Evolutionary conservation across 2,888 invertebrate species (phyloP).

Genomic region (Stenichneumon culpator): DNA sequence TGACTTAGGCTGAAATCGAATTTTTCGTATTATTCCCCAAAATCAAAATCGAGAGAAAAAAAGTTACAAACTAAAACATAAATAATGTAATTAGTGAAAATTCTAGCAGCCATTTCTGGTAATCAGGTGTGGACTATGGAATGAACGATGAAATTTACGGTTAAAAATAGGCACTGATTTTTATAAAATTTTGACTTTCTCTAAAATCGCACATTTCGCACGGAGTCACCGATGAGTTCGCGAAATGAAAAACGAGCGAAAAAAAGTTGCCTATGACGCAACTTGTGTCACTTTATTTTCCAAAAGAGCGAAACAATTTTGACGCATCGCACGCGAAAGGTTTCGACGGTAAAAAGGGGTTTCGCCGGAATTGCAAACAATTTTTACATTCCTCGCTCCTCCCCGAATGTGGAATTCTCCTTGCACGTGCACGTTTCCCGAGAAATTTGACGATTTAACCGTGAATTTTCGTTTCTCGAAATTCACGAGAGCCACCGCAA

Average conservation of each 20-base stretch:
- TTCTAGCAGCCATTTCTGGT: too few species aligned
- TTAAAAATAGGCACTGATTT: neutral
- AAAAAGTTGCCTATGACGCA: neutral
- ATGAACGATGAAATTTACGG: neutral
- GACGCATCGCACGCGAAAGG: neutral
- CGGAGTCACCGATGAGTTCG: neutral
- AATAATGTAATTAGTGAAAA: neutral
- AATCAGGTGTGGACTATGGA: neutral
- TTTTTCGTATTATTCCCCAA: too few species aligned
- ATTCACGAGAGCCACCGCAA: slow-evolving; percentile 28
- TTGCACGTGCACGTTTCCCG: slow-evolving; percentile 3
- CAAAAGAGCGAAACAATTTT: neutral
- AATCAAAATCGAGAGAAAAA: neutral
- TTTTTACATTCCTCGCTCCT: slow-evolving; percentile 17
- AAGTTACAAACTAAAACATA: neutral
- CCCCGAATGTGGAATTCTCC: slow-evolving; percentile 26
- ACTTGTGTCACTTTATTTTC: neutral
- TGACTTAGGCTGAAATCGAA: too few species aligned
- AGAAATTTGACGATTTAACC: slow-evolving; percentile 55
- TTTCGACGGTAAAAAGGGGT: neutral
- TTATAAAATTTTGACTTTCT: neutral
- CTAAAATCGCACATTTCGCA: neutral
- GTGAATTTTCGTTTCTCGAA: slow-evolving; percentile 62
- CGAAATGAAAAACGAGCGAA: neutral
- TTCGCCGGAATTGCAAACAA: slow-evolving; percentile 10